Evolutionary conservation across 1,140 invertebrate genomes (phyloP), one percentile per base, ranked within the genome.

Genomic region (Drosophila nasuta): DNA sequence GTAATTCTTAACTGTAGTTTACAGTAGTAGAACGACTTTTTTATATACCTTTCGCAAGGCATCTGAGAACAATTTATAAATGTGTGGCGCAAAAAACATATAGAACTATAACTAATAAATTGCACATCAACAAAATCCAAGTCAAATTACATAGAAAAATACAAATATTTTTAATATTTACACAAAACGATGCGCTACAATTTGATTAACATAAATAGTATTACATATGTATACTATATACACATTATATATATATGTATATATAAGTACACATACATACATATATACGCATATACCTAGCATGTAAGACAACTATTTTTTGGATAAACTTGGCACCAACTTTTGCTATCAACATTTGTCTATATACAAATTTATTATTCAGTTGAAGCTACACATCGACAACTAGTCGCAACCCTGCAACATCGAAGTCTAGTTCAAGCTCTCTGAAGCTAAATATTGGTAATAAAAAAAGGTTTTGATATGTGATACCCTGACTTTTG

Each of bases 81-180:
- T 41, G 17, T 41, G 56, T 59, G 46, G 51, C 68, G 60, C 51
- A 70, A 49, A 67, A 62, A 7, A 28, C 20, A 57, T 25, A 57
- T 15, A 30, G 41, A 7, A 10, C 35, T 15, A 49, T 45, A 79
- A 62, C 33, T 8, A 10, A 35, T 28, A 75, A 33, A 48, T 15
- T 54, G 48, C 38, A 15, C 58, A 57, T 51, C 13, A 79, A 48
- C 43, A 63, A 75, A 72, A 75, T 75, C 67, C 85, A 83, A 75
- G 83, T 88, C 83, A 88, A 88, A 88, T 88, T 88, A 88, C 51
- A 77, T 48, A 74, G 17, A 76, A 65, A 49, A 67, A 66, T 30
- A 58, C 25, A 57, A 46, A 33, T 88, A 83, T 88, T 81, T 88
- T 88, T 82, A 83, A 75, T 69, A 89, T 87, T 74, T 88, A 88